phyloP scores from a whole-genome alignment of 1,140 invertebrate species.

The Proctacanthus coquilletti region DNA sequence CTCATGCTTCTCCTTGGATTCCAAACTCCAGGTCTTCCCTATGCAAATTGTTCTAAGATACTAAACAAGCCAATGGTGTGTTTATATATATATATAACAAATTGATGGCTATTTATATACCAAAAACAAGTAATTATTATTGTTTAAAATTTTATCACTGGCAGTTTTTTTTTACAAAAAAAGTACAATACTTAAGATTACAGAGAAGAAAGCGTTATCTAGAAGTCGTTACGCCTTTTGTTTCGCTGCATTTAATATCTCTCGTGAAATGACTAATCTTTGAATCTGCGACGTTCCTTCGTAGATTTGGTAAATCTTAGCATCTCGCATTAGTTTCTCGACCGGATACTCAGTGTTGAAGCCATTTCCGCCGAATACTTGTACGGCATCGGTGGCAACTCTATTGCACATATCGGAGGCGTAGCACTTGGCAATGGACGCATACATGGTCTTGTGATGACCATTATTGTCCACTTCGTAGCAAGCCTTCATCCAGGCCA shows the following conservation, averaged over 20 bases:
- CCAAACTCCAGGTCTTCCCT: no score
- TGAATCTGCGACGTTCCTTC: constrained; percentile 84
- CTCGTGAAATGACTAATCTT: constrained; percentile 62
- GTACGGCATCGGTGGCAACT: constrained; percentile 72
- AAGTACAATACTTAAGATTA: no score
- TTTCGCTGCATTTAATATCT: constrained; percentile 35
- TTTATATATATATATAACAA: no score
- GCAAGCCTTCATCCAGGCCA: constrained; percentile 57
- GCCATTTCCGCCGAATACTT: constrained; percentile 76
- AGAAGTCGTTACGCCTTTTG: not conserved
- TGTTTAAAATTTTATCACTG: no score
- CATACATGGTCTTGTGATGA: constrained; percentile 45
- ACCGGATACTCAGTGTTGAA: constrained; percentile 74
- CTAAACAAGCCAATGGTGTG: no score
- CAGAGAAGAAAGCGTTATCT: not conserved
- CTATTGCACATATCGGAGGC: constrained; percentile 72
- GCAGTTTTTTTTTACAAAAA: no score
- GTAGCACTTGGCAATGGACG: constrained; percentile 70
- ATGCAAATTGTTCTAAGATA: no score
- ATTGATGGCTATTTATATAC: no score
- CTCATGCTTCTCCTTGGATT: no score
- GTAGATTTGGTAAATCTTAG: constrained; percentile 85
- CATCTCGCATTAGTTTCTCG: constrained; percentile 83
- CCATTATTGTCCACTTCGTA: constrained; percentile 57
- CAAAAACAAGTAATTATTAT: no score